phyloP scores from a whole-genome alignment of 2,797 vertebrate genomes.

The Halcyon chelicuti region DNA sequence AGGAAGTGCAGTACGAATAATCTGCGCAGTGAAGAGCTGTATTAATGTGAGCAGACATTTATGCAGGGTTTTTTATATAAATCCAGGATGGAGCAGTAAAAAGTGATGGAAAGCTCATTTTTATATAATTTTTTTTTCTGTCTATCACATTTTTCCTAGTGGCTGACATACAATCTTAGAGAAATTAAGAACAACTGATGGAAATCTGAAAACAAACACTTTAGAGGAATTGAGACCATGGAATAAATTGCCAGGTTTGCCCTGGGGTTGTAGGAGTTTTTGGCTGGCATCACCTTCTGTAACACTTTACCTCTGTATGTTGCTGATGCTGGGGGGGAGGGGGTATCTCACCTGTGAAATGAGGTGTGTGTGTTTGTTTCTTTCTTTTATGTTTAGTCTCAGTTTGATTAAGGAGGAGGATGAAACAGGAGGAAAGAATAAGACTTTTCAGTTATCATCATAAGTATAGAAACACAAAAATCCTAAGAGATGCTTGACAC shows the following conservation, averaged over 20 bases:
- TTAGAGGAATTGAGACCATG: neutral
- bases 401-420: neutral
- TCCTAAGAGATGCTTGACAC: neutral
- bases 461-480: neutral
- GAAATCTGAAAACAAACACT: neutral
- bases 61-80: neutral
- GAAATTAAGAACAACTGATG: neutral
- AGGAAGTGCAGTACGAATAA: neutral
- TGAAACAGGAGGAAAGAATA: neutral
- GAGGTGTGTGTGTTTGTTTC: neutral
- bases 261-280: neutral
- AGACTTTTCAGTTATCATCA: neutral
- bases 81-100: neutral
- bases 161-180: neutral
- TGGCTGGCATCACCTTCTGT: neutral
- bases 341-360: neutral
- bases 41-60: neutral
- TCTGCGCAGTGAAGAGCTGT: neutral
- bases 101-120: conserved; percentile 18
- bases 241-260: neutral
- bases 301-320: fast-evolving
- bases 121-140: neutral
- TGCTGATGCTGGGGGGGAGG: fast-evolving
- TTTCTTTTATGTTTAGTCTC: neutral
- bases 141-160: neutral